Evolutionary conservation across 2,888 invertebrate species (phyloP), one percentile per base, ranked within the genome.

Genomic region (Mythimna vitellina): DNA sequence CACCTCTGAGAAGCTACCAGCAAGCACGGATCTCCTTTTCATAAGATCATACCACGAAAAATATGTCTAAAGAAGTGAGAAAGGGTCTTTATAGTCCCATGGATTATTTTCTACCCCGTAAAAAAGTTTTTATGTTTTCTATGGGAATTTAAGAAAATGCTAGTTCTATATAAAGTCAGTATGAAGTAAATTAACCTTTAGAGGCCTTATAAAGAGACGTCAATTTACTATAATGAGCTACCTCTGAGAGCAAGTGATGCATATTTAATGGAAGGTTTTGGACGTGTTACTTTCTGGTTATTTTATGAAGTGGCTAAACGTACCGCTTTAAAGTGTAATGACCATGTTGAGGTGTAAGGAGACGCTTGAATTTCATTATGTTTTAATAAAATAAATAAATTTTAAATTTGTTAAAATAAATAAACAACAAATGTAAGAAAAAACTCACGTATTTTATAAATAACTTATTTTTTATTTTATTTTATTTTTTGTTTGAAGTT

Each of bases 241-340:
- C 10, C 65, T 74, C 78, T 63, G 54, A 62, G 58, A 60, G 73
- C 51, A 7, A 56, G 29, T 57, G 14, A 25, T 80, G 60, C 64
- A 83, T 84, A 80, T 64, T 85, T 80, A 76, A 83, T 61, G 22
- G 42, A 53, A 65, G 75, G 70, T 56, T 76, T 70, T 62, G 38
- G 71, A 65, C 54, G 83, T 73, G 83, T 83, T 76, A 78, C 73
- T 49, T 42, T 38, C 53, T 81, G 78, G 38, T 64, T 82, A 83
- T 72, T 74, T 80, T 60, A 85, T 85, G 68, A 85, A 77, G 56
- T 64, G 64, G 72, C 73, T 83, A 77, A 72, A 73, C 65, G 67
- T 42, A 72, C 62, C 65, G 46, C 64, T 73, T 85, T 69, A 72
- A 73, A 74, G 65, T 76, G 58, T 69, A 54, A 68, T 65, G 38